phyloP scores from a whole-genome alignment of 2,797 vertebrate species.

The Percopsis omiscomaycus region DNA sequence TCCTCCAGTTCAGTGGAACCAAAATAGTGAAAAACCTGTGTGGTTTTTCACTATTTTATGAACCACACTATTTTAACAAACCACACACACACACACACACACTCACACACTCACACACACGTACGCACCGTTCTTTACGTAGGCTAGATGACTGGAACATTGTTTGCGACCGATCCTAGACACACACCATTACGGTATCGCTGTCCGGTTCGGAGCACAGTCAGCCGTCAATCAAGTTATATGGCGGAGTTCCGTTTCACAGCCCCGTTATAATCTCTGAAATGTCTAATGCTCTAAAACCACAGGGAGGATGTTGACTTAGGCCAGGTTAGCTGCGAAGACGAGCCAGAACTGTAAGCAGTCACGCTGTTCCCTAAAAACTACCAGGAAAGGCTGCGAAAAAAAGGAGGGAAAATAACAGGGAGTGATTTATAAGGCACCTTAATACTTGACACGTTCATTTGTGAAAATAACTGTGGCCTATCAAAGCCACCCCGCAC shows the following conservation, averaged over 20 bases:
- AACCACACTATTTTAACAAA: constrained; percentile 20
- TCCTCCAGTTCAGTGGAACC: constrained; percentile 52
- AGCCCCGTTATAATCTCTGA: constrained; percentile 58
- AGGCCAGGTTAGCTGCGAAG: constrained; percentile 49
- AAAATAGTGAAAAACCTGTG: constrained; percentile 46
- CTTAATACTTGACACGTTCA: constrained; percentile 69
- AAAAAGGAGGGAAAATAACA: constrained; percentile 34
- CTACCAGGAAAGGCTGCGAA: constrained; percentile 28
- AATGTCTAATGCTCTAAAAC: constrained; percentile 54
- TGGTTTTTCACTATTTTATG: constrained; percentile 22
- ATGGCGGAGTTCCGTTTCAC: constrained; percentile 61
- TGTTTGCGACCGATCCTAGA: constrained; percentile 44
- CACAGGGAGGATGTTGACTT: constrained; percentile 59
- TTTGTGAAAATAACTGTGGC: constrained; percentile 67
- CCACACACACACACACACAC: constrained; percentile 24
- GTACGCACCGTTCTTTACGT: not conserved
- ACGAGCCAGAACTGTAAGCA: constrained; percentile 52
- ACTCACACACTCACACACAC: constrained; percentile 23
- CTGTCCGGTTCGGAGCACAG: constrained; percentile 29
- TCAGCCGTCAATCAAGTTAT: constrained; percentile 55
- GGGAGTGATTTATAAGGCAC: constrained; percentile 66
- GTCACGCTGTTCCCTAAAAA: constrained; percentile 33
- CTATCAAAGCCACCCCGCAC: constrained; percentile 61
- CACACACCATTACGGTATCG: constrained; percentile 41
- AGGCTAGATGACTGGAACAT: constrained; percentile 29